Base-by-base conservation (phyloP, 2,888 invertebrate species). In the Nebria salina region DNA sequence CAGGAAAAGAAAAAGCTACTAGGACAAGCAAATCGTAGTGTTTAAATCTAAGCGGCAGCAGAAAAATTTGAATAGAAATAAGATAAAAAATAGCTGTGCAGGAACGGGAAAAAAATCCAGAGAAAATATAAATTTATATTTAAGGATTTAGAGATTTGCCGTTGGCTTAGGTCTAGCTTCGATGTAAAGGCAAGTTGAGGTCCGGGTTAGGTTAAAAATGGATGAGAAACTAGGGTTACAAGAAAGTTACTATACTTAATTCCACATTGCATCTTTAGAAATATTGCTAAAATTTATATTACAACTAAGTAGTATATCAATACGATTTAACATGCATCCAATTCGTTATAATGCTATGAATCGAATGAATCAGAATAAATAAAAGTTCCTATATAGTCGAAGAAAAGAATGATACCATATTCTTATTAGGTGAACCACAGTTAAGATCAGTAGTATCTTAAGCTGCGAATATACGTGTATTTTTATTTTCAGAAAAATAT, bases 81-180 rank as follows among this genome's bases (percentile, higher is more conserved):
- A 76, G 81, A 81, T 81, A 81, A 81, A 76, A 73, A 76, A 73
- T 76, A 64, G 79, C 68, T 80, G 74, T 65, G n/a, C 68, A 68
- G 70, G 75, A 43, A 80, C 70, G 75, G 72, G 34, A 34, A 81
- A 81, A 76, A 81, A 76, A 81, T 76, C 76, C 43, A 76, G 81
- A 72, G 73, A 72, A 76, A 76, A 81, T 81, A 81, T 81, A 81
- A 76, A 81, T 81, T 81, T 76, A 81, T 81, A 81, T 81, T 81
- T 73, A 72, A 76, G 81, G 76, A 76, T 81, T 81, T 73, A 70
- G 26, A 41, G 72, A 80, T 80, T 68, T 54, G 64, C 70, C 20
- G n/a, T 65, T 43, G 15, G 65, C 70, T 72, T 43, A 26, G 15
- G n/a, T 70, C 54, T 25, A 43, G 76, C 76, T n/a, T 15, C 13